A percentile compares a stretch with the other conserved stretches of the same genome.
These are phyloP conservation scores for Heliocidaris tuberculata DNA, from an alignment of 35 echinoderm and acorn worm species.

Conservation along the genomic window DNA sequence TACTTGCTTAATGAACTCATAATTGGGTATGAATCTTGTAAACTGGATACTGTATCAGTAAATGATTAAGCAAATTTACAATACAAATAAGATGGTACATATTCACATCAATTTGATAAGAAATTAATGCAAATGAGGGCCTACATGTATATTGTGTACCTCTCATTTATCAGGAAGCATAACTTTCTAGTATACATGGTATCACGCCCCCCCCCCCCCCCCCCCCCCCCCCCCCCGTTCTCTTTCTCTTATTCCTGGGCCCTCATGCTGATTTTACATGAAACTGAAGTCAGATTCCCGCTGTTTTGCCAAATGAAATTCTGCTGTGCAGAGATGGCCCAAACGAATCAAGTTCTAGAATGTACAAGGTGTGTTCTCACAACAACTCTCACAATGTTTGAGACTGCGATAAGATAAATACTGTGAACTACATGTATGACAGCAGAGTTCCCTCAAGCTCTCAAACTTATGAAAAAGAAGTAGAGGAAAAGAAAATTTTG, in stretches of 20 bases:
- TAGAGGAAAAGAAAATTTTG: no score
- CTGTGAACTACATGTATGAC: no score
- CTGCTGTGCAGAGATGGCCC: constrained; percentile 5
- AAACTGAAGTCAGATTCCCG: neutral
- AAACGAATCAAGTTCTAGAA: constrained; percentile 1
- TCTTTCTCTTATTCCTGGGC: neutral
- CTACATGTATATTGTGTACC: no score
- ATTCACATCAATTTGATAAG: no score
- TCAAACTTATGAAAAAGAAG: neutral
- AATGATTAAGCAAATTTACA: no score
- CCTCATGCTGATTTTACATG: neutral
- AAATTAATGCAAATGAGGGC: no score
- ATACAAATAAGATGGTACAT: no score
- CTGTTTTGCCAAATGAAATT: constrained; percentile 2
- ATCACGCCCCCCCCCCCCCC: neutral
- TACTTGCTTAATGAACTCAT: no score
- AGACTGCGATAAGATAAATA: neutral
- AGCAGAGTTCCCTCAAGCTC: neutral
- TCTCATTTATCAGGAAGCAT: neutral
- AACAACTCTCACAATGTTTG: neutral
- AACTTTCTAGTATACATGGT: neutral
- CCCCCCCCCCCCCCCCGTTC: neutral
- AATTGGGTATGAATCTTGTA: no score
- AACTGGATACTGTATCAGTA: no score
- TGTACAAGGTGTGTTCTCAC: neutral